Conservation (phyloP, 2,797 vertebrate genomes). For the Philypnodon macrostomus region DNA sequence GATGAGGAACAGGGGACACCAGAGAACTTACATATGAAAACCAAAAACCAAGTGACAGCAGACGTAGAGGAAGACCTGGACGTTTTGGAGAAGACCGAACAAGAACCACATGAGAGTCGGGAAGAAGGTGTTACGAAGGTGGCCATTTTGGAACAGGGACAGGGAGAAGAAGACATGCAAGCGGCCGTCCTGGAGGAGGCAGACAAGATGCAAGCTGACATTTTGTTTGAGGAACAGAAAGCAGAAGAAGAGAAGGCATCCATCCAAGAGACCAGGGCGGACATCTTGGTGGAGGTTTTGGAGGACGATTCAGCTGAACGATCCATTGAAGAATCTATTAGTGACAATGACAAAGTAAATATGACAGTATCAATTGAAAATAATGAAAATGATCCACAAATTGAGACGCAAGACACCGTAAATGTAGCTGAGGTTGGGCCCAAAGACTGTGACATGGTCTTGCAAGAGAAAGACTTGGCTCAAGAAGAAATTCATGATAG, state of each 20-base stretch:
- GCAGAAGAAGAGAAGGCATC: no score
- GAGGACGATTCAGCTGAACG: no score
- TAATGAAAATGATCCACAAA: neutral
- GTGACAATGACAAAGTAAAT: slow-evolving; percentile 12
- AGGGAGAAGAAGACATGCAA: neutral
- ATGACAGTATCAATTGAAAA: neutral
- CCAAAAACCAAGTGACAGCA: slow-evolving; percentile 28
- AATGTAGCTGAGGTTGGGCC: slow-evolving; percentile 4
- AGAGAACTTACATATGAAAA: slow-evolving; percentile 12
- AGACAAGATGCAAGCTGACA: neutral
- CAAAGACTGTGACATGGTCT: neutral
- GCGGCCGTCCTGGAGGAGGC: no score
- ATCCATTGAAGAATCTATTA: no score
- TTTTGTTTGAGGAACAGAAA: neutral
- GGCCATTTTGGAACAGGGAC: neutral
- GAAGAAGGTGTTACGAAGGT: slow-evolving; percentile 3
- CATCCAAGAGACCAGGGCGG: no score
- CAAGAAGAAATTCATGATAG: no score
- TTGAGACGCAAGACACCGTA: neutral
- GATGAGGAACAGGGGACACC: slow-evolving; percentile 3
- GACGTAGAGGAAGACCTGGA: slow-evolving; percentile 24
- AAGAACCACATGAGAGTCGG: slow-evolving; percentile 27
- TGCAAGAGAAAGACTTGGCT: neutral
- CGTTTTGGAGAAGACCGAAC: slow-evolving; percentile 23
- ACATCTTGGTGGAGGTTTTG: neutral